A percentile compares a stretch with the other conserved stretches of the same genome.
Evolutionary conservation across 1,140 invertebrate genomes (phyloP).

Genomic region (Meloidogyne exigua): DNA sequence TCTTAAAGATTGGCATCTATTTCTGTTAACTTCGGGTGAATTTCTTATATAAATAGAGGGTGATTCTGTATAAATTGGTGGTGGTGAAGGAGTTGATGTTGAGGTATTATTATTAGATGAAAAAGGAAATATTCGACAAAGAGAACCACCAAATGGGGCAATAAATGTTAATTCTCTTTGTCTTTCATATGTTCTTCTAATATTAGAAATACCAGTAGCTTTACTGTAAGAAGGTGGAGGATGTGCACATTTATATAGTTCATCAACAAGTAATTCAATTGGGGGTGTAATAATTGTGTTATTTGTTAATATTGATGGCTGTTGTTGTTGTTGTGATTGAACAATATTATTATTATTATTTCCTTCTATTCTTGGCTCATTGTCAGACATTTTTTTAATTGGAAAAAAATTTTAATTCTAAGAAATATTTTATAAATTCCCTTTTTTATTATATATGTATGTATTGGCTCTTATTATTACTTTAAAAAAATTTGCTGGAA

Average conservation of each 20-base stretch:
- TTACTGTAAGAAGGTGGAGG: background rate
- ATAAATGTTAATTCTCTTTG: conserved; percentile 5
- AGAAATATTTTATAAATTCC: no score
- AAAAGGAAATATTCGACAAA: background rate
- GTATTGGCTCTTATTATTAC: no score
- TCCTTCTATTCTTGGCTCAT: no score
- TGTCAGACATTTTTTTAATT: no score
- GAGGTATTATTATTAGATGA: background rate
- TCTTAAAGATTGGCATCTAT: background rate
- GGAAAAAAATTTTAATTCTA: no score
- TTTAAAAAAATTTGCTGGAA: no score
- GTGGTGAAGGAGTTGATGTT: background rate
- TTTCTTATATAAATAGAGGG: conserved; percentile 4
- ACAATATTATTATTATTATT: no score
- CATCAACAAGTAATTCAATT: conserved; percentile 5
- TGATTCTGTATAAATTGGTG: background rate
- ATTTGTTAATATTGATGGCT: no score
- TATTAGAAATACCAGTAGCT: background rate
- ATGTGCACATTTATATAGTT: background rate
- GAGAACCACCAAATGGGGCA: background rate
- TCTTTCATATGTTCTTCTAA: background rate
- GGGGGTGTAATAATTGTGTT: background rate
- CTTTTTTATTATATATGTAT: no score
- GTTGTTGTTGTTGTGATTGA: no score
- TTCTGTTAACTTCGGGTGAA: background rate